Base-by-base conservation (phyloP, 1,140 invertebrate genomes). In the Ceratina calcarata region DNA sequence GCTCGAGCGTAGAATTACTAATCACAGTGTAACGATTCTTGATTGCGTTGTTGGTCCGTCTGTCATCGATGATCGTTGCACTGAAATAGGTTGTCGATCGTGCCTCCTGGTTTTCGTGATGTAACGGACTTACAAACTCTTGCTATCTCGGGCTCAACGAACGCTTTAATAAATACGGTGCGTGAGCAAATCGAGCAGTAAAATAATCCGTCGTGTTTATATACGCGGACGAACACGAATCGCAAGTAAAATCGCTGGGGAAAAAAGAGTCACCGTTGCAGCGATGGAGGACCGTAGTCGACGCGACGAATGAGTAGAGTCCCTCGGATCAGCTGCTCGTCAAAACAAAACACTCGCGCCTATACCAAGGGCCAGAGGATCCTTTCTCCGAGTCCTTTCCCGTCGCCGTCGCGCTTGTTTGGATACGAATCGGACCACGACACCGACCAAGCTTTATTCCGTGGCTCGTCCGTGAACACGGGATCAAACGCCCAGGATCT, bases 261-360 rank as follows among this genome's bases (percentile, higher is more conserved):
- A 57, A 57, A 22, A 66, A 68, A 27, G 55, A 27, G 27, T 57
- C 74, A 67, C 53, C 53, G 62, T 61, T 51, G 58, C 70, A 57
- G 13, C 83, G 67, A 74, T 73, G 76, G 71, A 61, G 68, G 60
- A 64, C 51, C 51, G 79, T 45, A 10, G 67, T 53, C 55, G 80
- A 84, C 73, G 83, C 79, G 78, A 60, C 32, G 51, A 76, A 73
- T 57, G 73, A 64, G 75, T 55, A 83, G 55, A 45, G 37, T 45
- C 8, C 60, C 68, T 51, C 61, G 83, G 83, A 91, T 91, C 90
- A 92, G 90, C 91, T 91, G 90, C 89, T 91, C 84, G 81, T 83
- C 90, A 91, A 91, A 92, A 91, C 90, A 91, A 92, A 91, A 90
- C 88, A 89, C 84, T 88, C 72, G 82, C 88, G 81, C 78, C 71